Base-by-base conservation (phyloP, 2,113 vertebrate genomes). In the Xenopus laevis region DNA sequence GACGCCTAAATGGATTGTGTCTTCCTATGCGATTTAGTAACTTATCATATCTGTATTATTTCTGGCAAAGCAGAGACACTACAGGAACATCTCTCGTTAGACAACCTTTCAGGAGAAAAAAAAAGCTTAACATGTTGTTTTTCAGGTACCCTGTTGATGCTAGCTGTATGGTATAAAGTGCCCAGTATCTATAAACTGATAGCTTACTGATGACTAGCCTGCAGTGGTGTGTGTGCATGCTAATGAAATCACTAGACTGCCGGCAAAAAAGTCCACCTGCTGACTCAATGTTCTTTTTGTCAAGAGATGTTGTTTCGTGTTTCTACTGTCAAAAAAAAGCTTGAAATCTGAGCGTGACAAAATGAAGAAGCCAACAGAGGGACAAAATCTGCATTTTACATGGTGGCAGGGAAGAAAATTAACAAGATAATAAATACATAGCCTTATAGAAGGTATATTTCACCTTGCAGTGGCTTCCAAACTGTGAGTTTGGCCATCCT, bases 181-280 rank as follows among this genome's bases (percentile, higher is more conserved):
- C 72, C 30, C 45, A 52, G 44, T 68, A 60, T 74, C 63, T 74
- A 53, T 65, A 73, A 65, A 65, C 47, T 73, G 71, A 73, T 73
- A 73, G 47, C 62, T 73, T 58, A 68, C 65, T 44, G 59, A 55
- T 4, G 23, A 44, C 65, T 55, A 40, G 65, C 57, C 55, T 53
- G 55, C 23, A 16, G 13, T 21, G 18, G 45, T 53, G 46, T 23
- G 18, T 69, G 33, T 45, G 18, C 58, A 53, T 55, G 65, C 27
- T 69, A 63, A 75, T 63, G 27, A 75, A 68, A 69, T 44, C 65
- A 68, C 65, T 21, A 45, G 27, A 44, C 65, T 46, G 46, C 53
- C 23, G 65, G 57, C 45, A 45, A 21, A 15, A 17, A 18, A 17
- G 33, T 52, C 58, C 65, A 47, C 65, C 73, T 53, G 72, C 57